Base-by-base conservation (phyloP, 2,797 vertebrate species). In the Tokudaia tokunoshimensis region DNA sequence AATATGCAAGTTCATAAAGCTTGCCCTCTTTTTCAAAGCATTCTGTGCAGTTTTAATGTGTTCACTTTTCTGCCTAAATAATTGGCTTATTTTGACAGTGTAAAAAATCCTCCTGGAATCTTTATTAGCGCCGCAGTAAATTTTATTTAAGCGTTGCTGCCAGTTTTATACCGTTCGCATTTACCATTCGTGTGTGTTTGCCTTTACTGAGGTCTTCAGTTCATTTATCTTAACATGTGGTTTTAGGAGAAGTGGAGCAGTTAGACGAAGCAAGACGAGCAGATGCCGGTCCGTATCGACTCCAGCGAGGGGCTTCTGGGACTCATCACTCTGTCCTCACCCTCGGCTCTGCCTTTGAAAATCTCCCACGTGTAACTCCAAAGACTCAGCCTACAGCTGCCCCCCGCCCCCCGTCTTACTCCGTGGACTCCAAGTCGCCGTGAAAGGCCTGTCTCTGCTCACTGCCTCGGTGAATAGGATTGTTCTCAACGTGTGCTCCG, bases 281-380 rank as follows among this genome's bases (percentile, higher is more conserved):
- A 12, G 0, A 3, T 0, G 11, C 15, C 0, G 81, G 5, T 0
- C 0, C 10, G 0, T 0, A 10, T 6, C 0, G 1, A 20, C 1
- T 47, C 31, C 1, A 47, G 2, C 0, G 5, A 3, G 0, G 95
- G 97, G 47, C 90, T 91, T 76, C 3, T 0, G 50, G 65, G 84
- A 24, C 0, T 17, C 34, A 11, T 34, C 3, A 0, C 2, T 4
- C 91, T 1, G 0, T 31, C 34, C 52, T 13, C 29, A 24, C 11
- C 3, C 20, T 78, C 52, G 0, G 13, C 6, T 1, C 15, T 11
- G 6, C 72, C 29, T 80, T 67, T 47, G 93, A 84, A 89, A 67
- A 29, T 44, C 50, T 14, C 75, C 20, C 59, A 26, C 6, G 0
- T 9, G 80, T 47, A 75, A 52, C 14, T 6, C 15, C 47, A 76